Conservation (phyloP, 2,888 invertebrate genomes). For the Drosophila borborema region DNA sequence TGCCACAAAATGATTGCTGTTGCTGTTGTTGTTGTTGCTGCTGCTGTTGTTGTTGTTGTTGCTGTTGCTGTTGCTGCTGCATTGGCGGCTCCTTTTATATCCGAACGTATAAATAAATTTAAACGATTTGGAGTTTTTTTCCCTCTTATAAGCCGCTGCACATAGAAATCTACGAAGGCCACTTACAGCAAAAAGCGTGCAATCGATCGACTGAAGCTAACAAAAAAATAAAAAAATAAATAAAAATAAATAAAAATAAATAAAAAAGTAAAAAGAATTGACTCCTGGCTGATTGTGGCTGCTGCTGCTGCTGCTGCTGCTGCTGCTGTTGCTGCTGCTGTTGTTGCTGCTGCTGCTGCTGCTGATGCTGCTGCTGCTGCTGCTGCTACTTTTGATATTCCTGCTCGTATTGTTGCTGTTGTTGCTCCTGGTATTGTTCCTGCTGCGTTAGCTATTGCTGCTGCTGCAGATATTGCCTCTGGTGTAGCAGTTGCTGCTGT, state of each 20-base stretch:
- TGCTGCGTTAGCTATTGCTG: neutral
- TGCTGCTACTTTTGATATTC: neutral
- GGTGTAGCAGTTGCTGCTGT: no score
- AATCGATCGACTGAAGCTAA: slow-evolving; percentile 39
- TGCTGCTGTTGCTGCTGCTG: neutral
- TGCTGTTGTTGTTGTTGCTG: slow-evolving; percentile 20
- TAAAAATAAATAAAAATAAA: neutral
- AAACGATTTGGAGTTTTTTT: slow-evolving; percentile 59
- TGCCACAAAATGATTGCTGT: slow-evolving; percentile 63
- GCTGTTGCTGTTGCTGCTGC: slow-evolving; percentile 32
- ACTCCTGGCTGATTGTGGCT: slow-evolving; percentile 26
- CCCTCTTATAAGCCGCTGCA: slow-evolving; percentile 46
- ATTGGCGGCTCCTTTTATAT: slow-evolving; percentile 73
- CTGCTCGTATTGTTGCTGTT: neutral
- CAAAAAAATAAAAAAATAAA: neutral
- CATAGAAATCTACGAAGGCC: slow-evolving; percentile 73
- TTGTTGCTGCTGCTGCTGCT: neutral
- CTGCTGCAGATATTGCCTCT: neutral
- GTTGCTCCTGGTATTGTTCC: neutral
- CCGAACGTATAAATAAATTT: slow-evolving; percentile 70
- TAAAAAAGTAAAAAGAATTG: slow-evolving; percentile 40
- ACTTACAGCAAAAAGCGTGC: slow-evolving; percentile 59
- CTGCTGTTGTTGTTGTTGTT: slow-evolving; percentile 30
- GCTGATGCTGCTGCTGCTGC: neutral
- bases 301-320: neutral